Base-by-base conservation (phyloP, 1,140 invertebrate species). In the Coelopa frigida region DNA sequence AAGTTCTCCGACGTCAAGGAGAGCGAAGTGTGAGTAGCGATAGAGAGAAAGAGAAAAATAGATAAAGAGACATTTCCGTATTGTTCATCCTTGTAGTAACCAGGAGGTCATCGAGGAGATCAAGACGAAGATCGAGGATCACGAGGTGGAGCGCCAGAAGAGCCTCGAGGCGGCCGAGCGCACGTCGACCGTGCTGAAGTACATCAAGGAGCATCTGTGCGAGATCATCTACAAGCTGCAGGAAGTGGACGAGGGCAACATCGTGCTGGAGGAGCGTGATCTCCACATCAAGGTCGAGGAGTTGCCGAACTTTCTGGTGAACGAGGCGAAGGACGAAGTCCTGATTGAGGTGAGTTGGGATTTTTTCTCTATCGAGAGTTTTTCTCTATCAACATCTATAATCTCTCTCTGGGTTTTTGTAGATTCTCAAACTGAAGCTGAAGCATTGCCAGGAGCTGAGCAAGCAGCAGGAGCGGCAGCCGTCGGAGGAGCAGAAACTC, bases 1-100 rank as follows among this genome's bases (percentile, higher is more conserved):
- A 88, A 86, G 65, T 88, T 86, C 65, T 81, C 83, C 0, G 83
- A 87, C 54, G 80, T 81, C 4, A 85, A 84, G 62, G 83, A 86
- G 51, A 80, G 80, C 48, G 84, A 88, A 74, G 78, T 83, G 85
- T 87, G 70, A 75, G 78, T 69, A 5, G 1, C 0, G 4, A 18
- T 2, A 11, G 1, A 1, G 22, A 11, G 15, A 10, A 40, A 5
- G 22, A 4, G 26, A 2, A 24, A 23, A 42, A 2, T 10, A 41
- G 5, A 6, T 21, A 21, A 29, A 15, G 4, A 21, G 22, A 4
- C 7, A 24, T 21, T 26, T 7, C 12, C 4, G 6, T 22, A n/a
- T 24, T 12, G n/a, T 18, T 22, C 14, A 6, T 46, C 1, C 3
- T 10, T 18, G 7, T 24, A 85, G 83, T 49, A 83, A 81, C 51